Conservation (phyloP, 64 coral and sea anemone species). For the Montipora cactus region DNA sequence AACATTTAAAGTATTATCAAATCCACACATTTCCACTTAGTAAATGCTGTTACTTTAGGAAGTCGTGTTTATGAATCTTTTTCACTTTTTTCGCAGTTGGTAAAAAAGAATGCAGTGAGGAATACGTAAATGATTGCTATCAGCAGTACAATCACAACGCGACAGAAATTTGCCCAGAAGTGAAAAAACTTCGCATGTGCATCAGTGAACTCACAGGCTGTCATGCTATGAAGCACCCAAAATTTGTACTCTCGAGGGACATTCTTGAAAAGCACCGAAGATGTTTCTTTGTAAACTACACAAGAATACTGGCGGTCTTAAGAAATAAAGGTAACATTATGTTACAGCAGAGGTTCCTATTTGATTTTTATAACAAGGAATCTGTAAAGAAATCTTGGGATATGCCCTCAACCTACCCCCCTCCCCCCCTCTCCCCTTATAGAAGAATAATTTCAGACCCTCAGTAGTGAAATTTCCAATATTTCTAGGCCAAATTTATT, state of each 20-base stretch:
- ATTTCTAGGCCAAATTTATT: too few species aligned
- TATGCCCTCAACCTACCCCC: too few species aligned
- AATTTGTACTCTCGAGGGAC: conserved; percentile 60
- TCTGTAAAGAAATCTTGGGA: too few species aligned
- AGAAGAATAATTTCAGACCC: too few species aligned
- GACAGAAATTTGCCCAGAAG: conserved; percentile 70
- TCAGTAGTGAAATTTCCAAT: too few species aligned
- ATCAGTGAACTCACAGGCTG: conserved; percentile 55
- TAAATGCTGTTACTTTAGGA: too few species aligned
- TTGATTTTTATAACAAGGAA: too few species aligned
- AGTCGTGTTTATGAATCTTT: too few species aligned
- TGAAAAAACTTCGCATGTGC: conserved; percentile 75
- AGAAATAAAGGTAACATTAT: conserved; percentile 52
- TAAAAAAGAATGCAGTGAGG: conserved; percentile 80
- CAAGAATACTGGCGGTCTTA: conserved; percentile 75
- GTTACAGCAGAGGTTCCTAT: too few species aligned
- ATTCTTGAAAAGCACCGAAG: conserved; percentile 74
- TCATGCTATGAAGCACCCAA: conserved; percentile 86
- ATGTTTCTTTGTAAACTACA: conserved; percentile 93
- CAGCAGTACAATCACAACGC: conserved; percentile 71
- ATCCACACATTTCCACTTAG: too few species aligned
- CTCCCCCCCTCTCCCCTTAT: too few species aligned
- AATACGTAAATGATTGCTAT: conserved; percentile 60
- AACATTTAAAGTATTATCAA: too few species aligned
- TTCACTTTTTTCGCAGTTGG: conserved; percentile 36